Conservation (phyloP, 2,888 invertebrate species). For the Pheosia tremula region DNA sequence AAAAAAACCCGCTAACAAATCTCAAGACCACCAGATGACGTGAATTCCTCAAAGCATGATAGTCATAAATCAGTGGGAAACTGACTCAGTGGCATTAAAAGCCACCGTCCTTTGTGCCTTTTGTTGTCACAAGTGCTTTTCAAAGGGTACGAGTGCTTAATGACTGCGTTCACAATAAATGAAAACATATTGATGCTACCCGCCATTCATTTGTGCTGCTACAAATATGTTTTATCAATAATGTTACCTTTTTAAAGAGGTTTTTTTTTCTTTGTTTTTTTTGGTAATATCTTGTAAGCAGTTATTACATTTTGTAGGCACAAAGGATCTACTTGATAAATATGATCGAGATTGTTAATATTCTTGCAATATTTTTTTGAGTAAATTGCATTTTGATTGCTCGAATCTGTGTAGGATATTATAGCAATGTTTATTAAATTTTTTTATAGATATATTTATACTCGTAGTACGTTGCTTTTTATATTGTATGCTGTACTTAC, state of each 20-base stretch:
- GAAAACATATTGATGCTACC: slow-evolving; percentile 38
- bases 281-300: background rate
- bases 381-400: no score
- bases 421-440: no score
- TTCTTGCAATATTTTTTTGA: no score
- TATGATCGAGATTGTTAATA: no score
- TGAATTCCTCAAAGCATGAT: slow-evolving; percentile 5
- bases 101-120: slow-evolving; percentile 56
- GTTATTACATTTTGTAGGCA: background rate
- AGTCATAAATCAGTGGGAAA: slow-evolving; percentile 12
- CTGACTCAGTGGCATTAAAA: slow-evolving; percentile 51
- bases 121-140: slow-evolving; percentile 42
- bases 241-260: slow-evolving; percentile 1
- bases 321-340: background rate
- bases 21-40: background rate
- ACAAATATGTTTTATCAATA: slow-evolving; percentile 36
- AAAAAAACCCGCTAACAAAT: background rate
- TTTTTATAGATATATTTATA: no score
- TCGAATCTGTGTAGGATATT: no score
- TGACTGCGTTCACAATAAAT: slow-evolving; percentile 54
- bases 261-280: background rate
- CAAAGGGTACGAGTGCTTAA: slow-evolving; percentile 69
- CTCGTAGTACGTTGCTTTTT: no score
- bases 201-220: slow-evolving; percentile 27
- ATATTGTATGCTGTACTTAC: no score